phyloP scores from a whole-genome alignment of 2,113 vertebrate species.

The Setophaga kirtlandii region DNA sequence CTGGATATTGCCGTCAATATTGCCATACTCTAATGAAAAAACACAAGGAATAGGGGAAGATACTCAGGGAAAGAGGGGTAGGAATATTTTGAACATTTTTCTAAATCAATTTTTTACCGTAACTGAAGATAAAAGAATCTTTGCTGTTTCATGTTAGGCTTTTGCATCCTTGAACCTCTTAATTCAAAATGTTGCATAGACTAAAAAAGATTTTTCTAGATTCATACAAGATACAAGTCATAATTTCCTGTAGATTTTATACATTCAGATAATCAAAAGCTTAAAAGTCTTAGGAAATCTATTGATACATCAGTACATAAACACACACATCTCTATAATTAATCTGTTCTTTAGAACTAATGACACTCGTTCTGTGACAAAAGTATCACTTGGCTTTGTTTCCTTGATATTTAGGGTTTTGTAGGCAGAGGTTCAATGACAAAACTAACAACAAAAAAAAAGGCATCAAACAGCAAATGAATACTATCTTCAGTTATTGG shows the following conservation, averaged over 20 bases:
- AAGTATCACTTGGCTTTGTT: not conserved
- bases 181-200: not conserved
- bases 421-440: not conserved
- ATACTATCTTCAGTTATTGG: slow-evolving; percentile 76
- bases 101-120: slow-evolving; percentile 31
- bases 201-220: not conserved
- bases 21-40: slow-evolving; percentile 77
- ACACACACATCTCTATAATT: not conserved
- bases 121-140: slow-evolving; percentile 77
- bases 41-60: slow-evolving; percentile 74
- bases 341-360: slow-evolving; percentile 33
- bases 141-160: slow-evolving; percentile 72
- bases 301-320: not conserved
- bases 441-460: slow-evolving; percentile 35
- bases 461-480: slow-evolving; percentile 74
- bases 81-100: slow-evolving; percentile 43
- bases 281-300: slow-evolving; percentile 16
- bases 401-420: slow-evolving; percentile 22
- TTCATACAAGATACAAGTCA: not conserved
- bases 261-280: slow-evolving; percentile 24
- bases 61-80: slow-evolving; percentile 60
- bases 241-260: slow-evolving; percentile 23
- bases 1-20: slow-evolving; percentile 81
- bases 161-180: not conserved
- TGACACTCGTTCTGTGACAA: not conserved